phyloP scores from a whole-genome alignment of 1,140 invertebrate genomes.

The Ooceraea biroi region DNA sequence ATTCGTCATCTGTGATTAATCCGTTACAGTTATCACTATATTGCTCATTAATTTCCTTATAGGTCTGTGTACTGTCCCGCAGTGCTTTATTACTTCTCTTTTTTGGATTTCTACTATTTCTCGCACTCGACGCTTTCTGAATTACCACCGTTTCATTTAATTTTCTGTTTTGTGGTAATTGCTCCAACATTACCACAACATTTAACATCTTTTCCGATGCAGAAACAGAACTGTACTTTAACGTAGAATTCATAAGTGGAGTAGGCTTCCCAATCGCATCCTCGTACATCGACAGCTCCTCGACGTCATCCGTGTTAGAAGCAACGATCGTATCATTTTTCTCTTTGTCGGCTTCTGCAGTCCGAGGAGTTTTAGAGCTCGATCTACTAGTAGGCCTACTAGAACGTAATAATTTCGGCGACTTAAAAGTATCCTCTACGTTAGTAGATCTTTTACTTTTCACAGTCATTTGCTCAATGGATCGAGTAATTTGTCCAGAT shows the following conservation, averaged over 20 bases:
- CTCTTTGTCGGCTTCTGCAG: background rate
- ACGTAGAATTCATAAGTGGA: slow-evolving; percentile 83
- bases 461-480: background rate
- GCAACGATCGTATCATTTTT: slow-evolving; percentile 71
- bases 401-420: background rate
- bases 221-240: slow-evolving; percentile 78
- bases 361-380: background rate
- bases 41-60: slow-evolving; percentile 36
- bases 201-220: slow-evolving; percentile 78
- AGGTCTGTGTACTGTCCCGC: slow-evolving; percentile 38
- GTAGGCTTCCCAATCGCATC: slow-evolving; percentile 81
- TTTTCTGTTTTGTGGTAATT: slow-evolving; percentile 50
- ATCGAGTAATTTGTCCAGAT: background rate
- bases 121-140: slow-evolving; percentile 4
- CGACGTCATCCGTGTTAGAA: slow-evolving; percentile 63
- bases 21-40: slow-evolving; percentile 68
- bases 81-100: slow-evolving; percentile 1
- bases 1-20: slow-evolving; percentile 84
- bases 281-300: slow-evolving; percentile 82
- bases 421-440: background rate
- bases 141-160: slow-evolving; percentile 77
- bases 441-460: background rate
- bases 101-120: background rate
- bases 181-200: slow-evolving; percentile 79
- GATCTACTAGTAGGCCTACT: slow-evolving; percentile 41